Conservation (phyloP, 2,797 vertebrate genomes). For the Etheostoma nigrum region DNA sequence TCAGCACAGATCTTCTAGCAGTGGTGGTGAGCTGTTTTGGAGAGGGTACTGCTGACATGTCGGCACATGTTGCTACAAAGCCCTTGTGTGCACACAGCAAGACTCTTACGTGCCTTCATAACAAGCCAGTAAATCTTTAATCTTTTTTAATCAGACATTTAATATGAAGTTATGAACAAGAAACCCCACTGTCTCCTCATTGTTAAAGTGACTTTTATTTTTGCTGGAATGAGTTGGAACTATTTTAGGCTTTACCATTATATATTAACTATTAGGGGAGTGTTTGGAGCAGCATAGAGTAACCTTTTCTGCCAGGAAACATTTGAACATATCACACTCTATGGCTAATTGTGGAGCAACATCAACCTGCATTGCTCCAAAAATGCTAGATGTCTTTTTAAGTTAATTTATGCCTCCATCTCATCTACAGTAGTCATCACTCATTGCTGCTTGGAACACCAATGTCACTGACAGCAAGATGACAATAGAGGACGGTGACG, state of each 20-base stretch:
- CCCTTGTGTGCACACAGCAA: constrained; percentile 52
- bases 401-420: neutral
- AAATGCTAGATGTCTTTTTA: neutral
- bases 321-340: neutral
- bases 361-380: neutral
- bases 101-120: constrained; percentile 56
- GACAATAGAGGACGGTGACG: constrained; percentile 76
- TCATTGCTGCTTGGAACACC: neutral
- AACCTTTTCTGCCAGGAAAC: constrained; percentile 1
- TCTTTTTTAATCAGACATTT: constrained; percentile 75
- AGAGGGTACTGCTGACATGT: constrained; percentile 63
- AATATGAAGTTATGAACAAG: constrained; percentile 63
- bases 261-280: neutral
- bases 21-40: constrained; percentile 47
- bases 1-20: constrained; percentile 36
- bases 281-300: constrained; percentile 8
- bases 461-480: constrained; percentile 3
- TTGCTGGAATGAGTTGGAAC: neutral
- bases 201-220: constrained; percentile 35
- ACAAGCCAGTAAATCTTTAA: constrained; percentile 71
- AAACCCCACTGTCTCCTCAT: constrained; percentile 37
- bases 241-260: constrained; percentile 13
- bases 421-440: neutral
- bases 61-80: constrained; percentile 63
- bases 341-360: neutral